phyloP scores from a whole-genome alignment of 1,140 invertebrate species.

The Agrilus planipennis region DNA sequence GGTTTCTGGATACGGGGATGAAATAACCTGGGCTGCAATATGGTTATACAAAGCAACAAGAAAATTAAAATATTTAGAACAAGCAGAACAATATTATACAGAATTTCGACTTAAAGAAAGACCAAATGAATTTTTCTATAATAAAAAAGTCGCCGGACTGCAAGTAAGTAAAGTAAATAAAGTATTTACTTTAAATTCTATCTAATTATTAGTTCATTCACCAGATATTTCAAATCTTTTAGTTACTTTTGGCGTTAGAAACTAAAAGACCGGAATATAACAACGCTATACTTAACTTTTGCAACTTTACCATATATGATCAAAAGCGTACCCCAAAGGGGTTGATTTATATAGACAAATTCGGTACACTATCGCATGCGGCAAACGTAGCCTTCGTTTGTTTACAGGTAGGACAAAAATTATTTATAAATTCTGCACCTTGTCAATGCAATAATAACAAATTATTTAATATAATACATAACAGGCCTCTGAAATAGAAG shows the following conservation, averaged over 20 bases:
- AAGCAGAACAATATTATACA: conserved; percentile 40
- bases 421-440: too few relatives aligned
- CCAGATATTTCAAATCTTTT: conserved; percentile 7
- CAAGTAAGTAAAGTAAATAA: conserved; percentile 33
- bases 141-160: conserved; percentile 46
- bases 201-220: neutral
- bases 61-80: conserved; percentile 39
- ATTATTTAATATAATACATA: conserved; percentile 11
- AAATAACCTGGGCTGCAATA: conserved; percentile 48
- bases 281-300: conserved; percentile 39
- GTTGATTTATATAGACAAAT: conserved; percentile 43
- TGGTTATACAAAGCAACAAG: conserved; percentile 51
- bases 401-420: conserved; percentile 36
- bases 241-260: conserved; percentile 39
- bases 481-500: conserved; percentile 36
- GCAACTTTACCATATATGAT: conserved; percentile 36
- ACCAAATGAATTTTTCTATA: conserved; percentile 44
- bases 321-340: conserved; percentile 43
- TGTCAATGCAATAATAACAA: too few relatives aligned
- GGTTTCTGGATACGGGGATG: conserved; percentile 46
- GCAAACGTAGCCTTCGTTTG: conserved; percentile 48
- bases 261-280: conserved; percentile 36
- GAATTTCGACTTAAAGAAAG: conserved; percentile 38
- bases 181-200: neutral
- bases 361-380: conserved; percentile 44